Base-by-base conservation (phyloP, 2,797 vertebrate genomes). In the Ctenosaura bakeri region DNA sequence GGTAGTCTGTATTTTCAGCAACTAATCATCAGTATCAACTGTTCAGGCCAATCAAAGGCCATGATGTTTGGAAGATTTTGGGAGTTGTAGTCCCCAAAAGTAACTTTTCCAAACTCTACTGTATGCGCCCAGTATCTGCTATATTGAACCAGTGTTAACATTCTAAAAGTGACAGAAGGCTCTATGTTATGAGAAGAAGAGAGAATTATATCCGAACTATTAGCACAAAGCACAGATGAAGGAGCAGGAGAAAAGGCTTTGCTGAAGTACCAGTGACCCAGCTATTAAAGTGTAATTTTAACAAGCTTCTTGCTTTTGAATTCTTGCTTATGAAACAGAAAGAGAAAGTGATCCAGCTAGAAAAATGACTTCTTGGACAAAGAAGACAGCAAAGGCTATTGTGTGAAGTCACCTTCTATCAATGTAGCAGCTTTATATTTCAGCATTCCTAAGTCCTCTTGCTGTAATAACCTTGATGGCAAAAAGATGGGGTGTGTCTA, bases 201-300 rank as follows among this genome's bases (percentile, higher is more conserved):
- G 50, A 2, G 6, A 76, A 85, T 66, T 85, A 13, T 90, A 7
- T 80, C 74, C 91, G 85, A 77, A 35, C 81, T 42, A 62, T 79
- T 8, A 83, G 9, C 2, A 83, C 59, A 24, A 89, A 32, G 59
- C 71, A 71, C 76, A 92, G 78, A 52, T 66, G 66, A 10, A 32
- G 66, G 66, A 14, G 4, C 29, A 14, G 4, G 6, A 0, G 4
- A 74, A 79, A 85, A 20, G 29, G 9, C 32, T 64, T 18, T n/a
- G 50, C 88, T 85, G 13, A 59, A 64, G 14, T 32, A 83, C 5
- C 71, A 86, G 79, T 90, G 92, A 87, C 69, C 7, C 38, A 85
- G 88, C 86, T 85, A 52, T 80, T 78, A 38, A 86, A 18, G 84
- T 91, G 4, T 77, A 87, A 78, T 78, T 84, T 84, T 50, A 50